phyloP scores from a whole-genome alignment of 2,888 invertebrate species.

The Drosophila siamana region DNA sequence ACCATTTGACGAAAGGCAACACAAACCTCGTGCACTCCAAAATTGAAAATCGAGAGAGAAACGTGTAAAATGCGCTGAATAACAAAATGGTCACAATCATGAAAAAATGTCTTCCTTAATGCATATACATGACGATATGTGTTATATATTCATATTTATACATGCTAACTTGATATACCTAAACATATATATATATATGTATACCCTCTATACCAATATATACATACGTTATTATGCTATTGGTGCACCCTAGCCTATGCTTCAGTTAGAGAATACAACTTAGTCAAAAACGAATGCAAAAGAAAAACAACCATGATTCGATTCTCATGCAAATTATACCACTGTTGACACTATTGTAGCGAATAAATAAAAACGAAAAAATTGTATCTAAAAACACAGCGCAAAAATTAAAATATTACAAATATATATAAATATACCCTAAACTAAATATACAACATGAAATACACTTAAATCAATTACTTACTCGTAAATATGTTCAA shows the following conservation, averaged over 20 bases:
- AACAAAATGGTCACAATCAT: constrained; percentile 74
- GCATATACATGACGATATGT: constrained; percentile 79
- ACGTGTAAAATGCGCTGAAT: constrained; percentile 52
- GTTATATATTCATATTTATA: constrained; percentile 69
- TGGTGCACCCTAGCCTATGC: constrained; percentile 68
- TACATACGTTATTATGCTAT: constrained; percentile 52
- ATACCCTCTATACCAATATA: constrained; percentile 47
- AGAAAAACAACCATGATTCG: constrained; percentile 33
- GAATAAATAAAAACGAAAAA: constrained; percentile 13
- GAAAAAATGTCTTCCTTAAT: constrained; percentile 81
- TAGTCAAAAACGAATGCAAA: constrained; percentile 47
- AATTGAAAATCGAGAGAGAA: constrained; percentile 23
- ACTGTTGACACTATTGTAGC: constrained; percentile 71
- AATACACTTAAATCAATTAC: constrained; percentile 50
- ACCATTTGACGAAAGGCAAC: constrained; percentile 54
- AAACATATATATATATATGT: constrained; percentile 40
- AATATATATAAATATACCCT: constrained; percentile 24
- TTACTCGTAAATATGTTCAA: constrained; percentile 49
- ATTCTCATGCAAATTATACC: constrained; percentile 63
- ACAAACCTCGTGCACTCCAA: constrained; percentile 28
- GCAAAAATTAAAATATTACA: constrained; percentile 40
- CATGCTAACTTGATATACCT: constrained; percentile 54
- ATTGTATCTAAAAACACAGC: constrained; percentile 45
- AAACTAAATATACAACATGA: constrained; percentile 45
- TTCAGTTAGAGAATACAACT: constrained; percentile 63